Evolutionary conservation across 2,113 vertebrate genomes (phyloP).

Genomic region (Galbula dea): DNA sequence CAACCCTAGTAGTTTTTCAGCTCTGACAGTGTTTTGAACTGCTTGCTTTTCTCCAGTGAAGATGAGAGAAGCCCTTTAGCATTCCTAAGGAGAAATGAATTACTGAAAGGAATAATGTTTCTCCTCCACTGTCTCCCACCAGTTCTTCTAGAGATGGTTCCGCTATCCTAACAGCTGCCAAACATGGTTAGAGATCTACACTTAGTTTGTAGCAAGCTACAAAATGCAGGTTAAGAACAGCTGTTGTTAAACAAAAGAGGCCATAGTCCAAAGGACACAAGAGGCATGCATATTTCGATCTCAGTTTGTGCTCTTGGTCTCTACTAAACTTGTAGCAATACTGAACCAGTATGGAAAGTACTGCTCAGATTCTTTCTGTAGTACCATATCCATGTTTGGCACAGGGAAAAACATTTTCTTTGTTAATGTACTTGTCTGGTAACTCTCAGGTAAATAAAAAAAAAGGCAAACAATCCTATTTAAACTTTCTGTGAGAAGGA

Average conservation of each 20-base stretch:
- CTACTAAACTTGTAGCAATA: neutral
- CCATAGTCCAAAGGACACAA: neutral
- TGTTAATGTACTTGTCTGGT: neutral
- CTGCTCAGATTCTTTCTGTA: neutral
- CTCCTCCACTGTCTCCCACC: neutral
- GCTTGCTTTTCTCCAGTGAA: neutral
- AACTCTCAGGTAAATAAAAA: neutral
- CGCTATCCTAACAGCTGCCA: neutral
- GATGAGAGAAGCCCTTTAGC: neutral
- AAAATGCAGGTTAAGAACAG: neutral
- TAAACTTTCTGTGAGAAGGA: neutral
- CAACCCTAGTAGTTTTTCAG: neutral
- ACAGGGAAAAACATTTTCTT: neutral
- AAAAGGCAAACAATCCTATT: neutral
- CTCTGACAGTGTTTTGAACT: conserved; percentile 14
- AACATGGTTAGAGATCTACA: neutral
- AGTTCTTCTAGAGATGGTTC: neutral
- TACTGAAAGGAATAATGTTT: neutral
- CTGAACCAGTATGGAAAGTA: neutral
- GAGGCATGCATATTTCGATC: neutral
- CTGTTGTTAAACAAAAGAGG: neutral
- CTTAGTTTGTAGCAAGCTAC: neutral
- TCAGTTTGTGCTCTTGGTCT: neutral
- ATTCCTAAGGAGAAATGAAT: neutral
- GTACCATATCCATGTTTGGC: neutral